Base-by-base conservation (phyloP, 1,140 invertebrate species). In the Leptinotarsa texana region DNA sequence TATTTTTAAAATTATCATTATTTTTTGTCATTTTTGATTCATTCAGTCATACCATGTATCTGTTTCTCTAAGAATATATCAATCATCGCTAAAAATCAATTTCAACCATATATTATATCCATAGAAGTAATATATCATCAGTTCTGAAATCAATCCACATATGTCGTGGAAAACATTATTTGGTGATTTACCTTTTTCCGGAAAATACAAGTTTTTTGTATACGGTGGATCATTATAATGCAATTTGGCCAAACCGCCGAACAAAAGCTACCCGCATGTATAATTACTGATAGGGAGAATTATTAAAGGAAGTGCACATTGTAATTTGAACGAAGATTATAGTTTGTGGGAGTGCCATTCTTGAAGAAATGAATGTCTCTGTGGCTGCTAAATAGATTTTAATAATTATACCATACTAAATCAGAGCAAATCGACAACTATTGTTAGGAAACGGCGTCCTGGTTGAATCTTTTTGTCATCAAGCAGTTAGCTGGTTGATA, bases 221-320 rank as follows among this genome's bases (percentile, higher is more conserved):
- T 18, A 33, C 66, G 66, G 66, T 33, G 66, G 66, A 24, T 68
- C 66, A 68, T 68, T 68, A 68, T 42, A 68, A 68, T 68, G 66
- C 66, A 47, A 68, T 68, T 68, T 68, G 66, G 66, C 66, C 42
- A 68, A 42, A 18, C 13, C 66, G 66, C 18, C 42, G 42, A 68
- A 68, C 24, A 42, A 68, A 42, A 68, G 66, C 11, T n/a, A 66
- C 66, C 66, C 66, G 66, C 66, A 68, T 68, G n/a, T 68, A 42
- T 68, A 49, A 68, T 68, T 68, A 68, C 24, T n/a, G 17, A 42
- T 68, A 68, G 66, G 66, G 24, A 42, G 42, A 68, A 49, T 68
- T 68, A 68, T 68, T 68, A 68, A 68, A 68, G 66, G 66, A 68
- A 68, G 66, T 68, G 17, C 42, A 68, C 66, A 18, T 68, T 71